These are phyloP conservation scores for Larimichthys polyactis DNA, from an alignment of 2,113 vertebrate genomes.

Conservation along the genomic window DNA sequence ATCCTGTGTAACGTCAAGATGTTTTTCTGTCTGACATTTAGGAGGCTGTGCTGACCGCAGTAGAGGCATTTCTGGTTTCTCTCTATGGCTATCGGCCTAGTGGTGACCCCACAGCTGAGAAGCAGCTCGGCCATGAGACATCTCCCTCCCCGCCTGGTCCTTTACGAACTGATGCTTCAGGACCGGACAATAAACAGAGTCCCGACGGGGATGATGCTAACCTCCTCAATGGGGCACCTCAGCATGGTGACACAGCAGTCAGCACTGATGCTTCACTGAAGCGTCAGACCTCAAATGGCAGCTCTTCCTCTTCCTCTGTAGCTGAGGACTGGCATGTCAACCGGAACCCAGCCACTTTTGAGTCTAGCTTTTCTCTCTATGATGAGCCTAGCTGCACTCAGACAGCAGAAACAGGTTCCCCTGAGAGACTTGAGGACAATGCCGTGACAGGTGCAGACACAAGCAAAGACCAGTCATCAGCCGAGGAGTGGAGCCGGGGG, in stretches of 20 bases:
- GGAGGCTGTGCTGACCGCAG: slow-evolving; percentile 89
- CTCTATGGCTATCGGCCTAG: slow-evolving; percentile 87
- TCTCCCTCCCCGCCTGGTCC: slow-evolving; percentile 29
- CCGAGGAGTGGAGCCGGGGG: slow-evolving; percentile 91
- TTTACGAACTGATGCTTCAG: slow-evolving; percentile 4
- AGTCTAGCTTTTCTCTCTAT: slow-evolving; percentile 58
- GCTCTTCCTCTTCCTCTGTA: slow-evolving; percentile 81
- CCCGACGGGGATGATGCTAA: background rate
- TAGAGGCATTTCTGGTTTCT: slow-evolving; percentile 92
- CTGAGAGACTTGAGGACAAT: background rate
- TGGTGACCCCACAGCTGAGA: slow-evolving; percentile 72
- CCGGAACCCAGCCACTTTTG: slow-evolving; percentile 55
- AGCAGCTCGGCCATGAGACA: slow-evolving; percentile 70
- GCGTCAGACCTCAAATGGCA: slow-evolving; percentile 69
- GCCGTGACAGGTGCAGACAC: slow-evolving; percentile 46
- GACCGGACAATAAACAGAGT: background rate
- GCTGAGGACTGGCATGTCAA: slow-evolving; percentile 80
- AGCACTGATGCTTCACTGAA: slow-evolving; percentile 34
- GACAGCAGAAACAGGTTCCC: background rate
- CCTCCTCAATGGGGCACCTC: background rate
- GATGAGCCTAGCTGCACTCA: slow-evolving; percentile 44
- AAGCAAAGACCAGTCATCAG: slow-evolving; percentile 76
- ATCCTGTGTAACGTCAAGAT: background rate
- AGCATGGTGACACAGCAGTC: slow-evolving; percentile 1
- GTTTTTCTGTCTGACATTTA: slow-evolving; percentile 57